Conservation (phyloP, 2,797 vertebrate species). For the Australoheros facetus region DNA sequence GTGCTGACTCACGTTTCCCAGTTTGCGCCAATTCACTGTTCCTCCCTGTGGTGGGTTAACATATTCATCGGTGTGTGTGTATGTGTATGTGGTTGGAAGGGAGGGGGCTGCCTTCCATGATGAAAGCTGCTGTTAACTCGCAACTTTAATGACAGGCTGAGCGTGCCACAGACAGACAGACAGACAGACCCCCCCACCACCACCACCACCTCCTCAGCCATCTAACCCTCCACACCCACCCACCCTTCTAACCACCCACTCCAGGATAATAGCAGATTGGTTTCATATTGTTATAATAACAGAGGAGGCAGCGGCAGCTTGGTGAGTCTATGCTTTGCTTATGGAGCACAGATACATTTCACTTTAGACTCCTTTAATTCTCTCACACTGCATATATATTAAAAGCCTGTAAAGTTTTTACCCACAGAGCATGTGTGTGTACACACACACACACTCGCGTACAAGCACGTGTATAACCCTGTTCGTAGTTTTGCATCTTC, state of each 20-base stretch:
- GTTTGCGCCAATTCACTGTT: conserved; percentile 72
- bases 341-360: conserved; percentile 42
- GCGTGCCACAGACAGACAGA: conserved; percentile 52
- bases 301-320: conserved; percentile 3
- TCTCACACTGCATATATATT: background rate
- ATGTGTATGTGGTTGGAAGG: conserved; percentile 42
- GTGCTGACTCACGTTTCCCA: conserved; percentile 68
- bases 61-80: conserved; percentile 45
- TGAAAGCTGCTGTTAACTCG: conserved; percentile 69
- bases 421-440: background rate
- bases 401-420: background rate
- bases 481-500: background rate
- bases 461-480: background rate
- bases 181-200: conserved; percentile 31
- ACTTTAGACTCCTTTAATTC: conserved; percentile 24
- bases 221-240: conserved; percentile 43
- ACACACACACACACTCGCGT: background rate
- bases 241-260: conserved; percentile 45
- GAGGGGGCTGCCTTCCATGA: conserved; percentile 59
- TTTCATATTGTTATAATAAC: conserved; percentile 70
- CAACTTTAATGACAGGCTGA: conserved; percentile 73
- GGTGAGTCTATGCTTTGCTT: conserved; percentile 22
- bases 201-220: conserved; percentile 1
- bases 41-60: conserved; percentile 55
- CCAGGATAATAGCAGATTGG: conserved; percentile 57